phyloP scores from a whole-genome alignment of 1,140 invertebrate species.

The Macrotrachela quadricornifera region DNA sequence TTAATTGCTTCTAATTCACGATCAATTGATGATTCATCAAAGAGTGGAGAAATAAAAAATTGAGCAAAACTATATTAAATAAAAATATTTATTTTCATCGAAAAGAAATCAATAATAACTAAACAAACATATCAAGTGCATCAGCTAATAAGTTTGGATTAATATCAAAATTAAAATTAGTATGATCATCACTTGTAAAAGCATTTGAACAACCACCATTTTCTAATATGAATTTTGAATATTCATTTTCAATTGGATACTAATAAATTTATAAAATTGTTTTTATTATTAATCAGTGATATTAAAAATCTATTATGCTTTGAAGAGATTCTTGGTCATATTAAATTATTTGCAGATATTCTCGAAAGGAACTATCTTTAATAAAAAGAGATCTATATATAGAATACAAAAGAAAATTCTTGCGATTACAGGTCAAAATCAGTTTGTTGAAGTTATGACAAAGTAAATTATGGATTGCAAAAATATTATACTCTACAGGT shows the following conservation, averaged over 20 bases:
- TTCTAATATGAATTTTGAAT: constrained; percentile 50
- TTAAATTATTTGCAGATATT: too few species aligned
- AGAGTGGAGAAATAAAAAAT: constrained; percentile 74
- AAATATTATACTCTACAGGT: too few species aligned
- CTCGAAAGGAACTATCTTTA: too few species aligned
- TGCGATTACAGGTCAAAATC: too few species aligned
- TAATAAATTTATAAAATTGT: constrained; percentile 9
- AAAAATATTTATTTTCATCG: neutral
- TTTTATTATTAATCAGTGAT: neutral
- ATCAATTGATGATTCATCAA: constrained; percentile 66
- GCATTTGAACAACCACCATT: constrained; percentile 74
- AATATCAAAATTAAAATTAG: constrained; percentile 85
- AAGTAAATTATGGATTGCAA: too few species aligned
- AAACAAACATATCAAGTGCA: constrained; percentile 52
- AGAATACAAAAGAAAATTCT: too few species aligned
- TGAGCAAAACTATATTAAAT: constrained; percentile 54
- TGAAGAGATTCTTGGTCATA: too few species aligned
- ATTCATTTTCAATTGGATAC: constrained; percentile 72
- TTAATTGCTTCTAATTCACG: constrained; percentile 82
- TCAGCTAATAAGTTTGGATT: constrained; percentile 50
- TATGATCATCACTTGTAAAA: constrained; percentile 62
- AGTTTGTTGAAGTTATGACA: too few species aligned
- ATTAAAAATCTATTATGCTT: too few species aligned
- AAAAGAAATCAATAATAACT: neutral
- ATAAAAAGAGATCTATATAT: too few species aligned